Evolutionary conservation across 2,888 invertebrate genomes (phyloP), one percentile per base, ranked within the genome.

Genomic region (Eupithecia centaureata): DNA sequence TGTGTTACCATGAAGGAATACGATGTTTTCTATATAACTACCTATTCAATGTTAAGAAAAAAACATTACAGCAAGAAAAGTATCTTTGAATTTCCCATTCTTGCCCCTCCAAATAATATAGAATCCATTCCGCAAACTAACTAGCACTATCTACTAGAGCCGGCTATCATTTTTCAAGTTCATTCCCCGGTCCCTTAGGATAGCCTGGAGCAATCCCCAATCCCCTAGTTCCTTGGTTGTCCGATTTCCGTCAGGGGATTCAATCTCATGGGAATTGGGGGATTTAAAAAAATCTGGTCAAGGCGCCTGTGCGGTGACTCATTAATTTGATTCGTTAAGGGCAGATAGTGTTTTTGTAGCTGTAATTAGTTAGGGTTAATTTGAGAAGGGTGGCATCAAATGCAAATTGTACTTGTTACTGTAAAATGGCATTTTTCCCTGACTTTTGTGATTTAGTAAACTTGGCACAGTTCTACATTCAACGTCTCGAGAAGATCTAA

Each of bases 261-360:
- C 91, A 93, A 93, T 92, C 92, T 93, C 92, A 85, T 76, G 92
- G 92, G 92, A 93, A 92, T 93, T 93, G 74, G 76, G 78, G 75
- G 76, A 76, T 79, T 77, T 69, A 91, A 93, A 91, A 90, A 91
- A 89, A 82, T 67, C 72, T 57, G 32, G 59, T 70, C 68, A 64
- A 57, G 33, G 59, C 63, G 63, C 33, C 70, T 62, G 27, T 15
- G 71, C 68, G 68, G 68, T 65, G 68, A 68, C 73, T 77, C 73
- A 75, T 61, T 65, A 47, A 63, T 27, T 57, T 63, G 63, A 52
- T 56, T 67, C 52, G 25, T 59, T 32, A 63, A 33, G 63, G 61
- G 42, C 61, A 67, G 63, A 64, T 65, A 62, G 32, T 61, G 32
- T 64, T 60, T 56, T 58, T 22, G 57, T 57, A 15, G 10, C 10